A percentile compares a stretch with the other conserved stretches of the same genome.
phyloP scores from a whole-genome alignment of 2,888 invertebrate genomes.

The Neoitamus cyanurus region DNA sequence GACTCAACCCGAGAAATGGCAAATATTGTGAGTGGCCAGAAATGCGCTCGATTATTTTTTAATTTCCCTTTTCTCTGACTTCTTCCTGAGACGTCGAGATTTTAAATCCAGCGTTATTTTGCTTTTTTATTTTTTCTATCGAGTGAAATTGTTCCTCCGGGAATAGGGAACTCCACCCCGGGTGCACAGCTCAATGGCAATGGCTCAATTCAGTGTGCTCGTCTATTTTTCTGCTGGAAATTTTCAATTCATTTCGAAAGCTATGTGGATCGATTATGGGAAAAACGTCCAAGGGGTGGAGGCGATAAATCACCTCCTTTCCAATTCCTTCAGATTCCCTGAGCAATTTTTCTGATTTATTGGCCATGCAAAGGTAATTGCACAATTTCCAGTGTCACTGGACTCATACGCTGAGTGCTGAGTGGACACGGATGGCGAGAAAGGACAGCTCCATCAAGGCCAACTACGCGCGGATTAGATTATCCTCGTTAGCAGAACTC shows the following conservation, averaged over 20 bases:
- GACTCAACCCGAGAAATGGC: too few relatives aligned
- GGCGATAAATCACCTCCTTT: background rate
- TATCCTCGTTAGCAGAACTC: background rate
- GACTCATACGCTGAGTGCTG: background rate
- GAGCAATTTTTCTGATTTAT: slow-evolving; percentile 2
- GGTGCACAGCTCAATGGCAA: background rate
- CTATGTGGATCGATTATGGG: background rate
- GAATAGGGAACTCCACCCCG: background rate
- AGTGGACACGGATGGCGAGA: background rate
- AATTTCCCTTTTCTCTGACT: too few relatives aligned
- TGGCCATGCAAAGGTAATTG: background rate
- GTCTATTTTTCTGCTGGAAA: background rate
- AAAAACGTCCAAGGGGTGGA: background rate
- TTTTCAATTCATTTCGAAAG: slow-evolving; percentile 3
- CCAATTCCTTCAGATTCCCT: background rate
- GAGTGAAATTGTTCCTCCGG: background rate
- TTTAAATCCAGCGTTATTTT: too few relatives aligned
- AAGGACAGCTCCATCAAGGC: background rate
- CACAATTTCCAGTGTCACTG: background rate
- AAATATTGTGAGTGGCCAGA: too few relatives aligned
- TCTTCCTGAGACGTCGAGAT: too few relatives aligned
- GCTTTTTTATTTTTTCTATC: too few relatives aligned
- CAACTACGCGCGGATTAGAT: background rate
- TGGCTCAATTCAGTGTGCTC: background rate
- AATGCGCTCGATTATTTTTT: too few relatives aligned